phyloP scores from a whole-genome alignment of 2,113 vertebrate species.

The Petrocephalus zakoni region DNA sequence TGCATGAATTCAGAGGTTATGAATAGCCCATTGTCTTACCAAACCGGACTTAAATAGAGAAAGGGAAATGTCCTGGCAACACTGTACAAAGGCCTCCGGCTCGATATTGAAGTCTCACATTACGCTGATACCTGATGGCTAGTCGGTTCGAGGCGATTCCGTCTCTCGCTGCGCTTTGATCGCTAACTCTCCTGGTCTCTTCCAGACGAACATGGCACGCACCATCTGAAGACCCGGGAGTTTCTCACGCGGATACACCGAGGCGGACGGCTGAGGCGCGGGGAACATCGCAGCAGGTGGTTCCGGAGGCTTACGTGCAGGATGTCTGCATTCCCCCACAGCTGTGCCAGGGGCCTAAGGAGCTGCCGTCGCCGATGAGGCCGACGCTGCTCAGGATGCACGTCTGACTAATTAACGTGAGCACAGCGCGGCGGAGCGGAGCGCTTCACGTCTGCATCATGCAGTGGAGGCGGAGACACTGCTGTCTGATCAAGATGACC shows the following conservation, averaged over 20 bases:
- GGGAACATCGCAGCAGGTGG: not conserved
- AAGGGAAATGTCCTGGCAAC: not conserved
- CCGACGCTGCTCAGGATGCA: constrained; percentile 54
- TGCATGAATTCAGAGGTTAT: not conserved
- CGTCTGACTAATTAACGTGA: constrained; percentile 55
- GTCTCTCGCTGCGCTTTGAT: not conserved
- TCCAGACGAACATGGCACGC: constrained; percentile 1
- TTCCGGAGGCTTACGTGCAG: not conserved
- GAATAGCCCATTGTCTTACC: not conserved
- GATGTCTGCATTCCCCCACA: not conserved
- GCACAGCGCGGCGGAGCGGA: constrained; percentile 31
- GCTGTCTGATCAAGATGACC: constrained; percentile 75
- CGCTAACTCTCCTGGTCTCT: not conserved
- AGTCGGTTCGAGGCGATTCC: not conserved
- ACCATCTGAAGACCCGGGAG: constrained; percentile 10
- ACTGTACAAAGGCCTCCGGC: not conserved
- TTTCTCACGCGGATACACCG: not conserved
- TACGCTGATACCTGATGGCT: not conserved
- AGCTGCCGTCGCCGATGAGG: constrained; percentile 33
- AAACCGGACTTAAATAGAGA: not conserved
- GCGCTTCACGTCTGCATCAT: constrained; percentile 63
- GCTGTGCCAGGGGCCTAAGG: not conserved
- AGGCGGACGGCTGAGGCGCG: not conserved
- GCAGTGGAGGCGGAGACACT: constrained; percentile 86
- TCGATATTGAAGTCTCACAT: not conserved